These are phyloP conservation scores for Lycocorax pyrrhopterus DNA, from an alignment of 2,113 vertebrate genomes.

Conservation along the genomic window DNA sequence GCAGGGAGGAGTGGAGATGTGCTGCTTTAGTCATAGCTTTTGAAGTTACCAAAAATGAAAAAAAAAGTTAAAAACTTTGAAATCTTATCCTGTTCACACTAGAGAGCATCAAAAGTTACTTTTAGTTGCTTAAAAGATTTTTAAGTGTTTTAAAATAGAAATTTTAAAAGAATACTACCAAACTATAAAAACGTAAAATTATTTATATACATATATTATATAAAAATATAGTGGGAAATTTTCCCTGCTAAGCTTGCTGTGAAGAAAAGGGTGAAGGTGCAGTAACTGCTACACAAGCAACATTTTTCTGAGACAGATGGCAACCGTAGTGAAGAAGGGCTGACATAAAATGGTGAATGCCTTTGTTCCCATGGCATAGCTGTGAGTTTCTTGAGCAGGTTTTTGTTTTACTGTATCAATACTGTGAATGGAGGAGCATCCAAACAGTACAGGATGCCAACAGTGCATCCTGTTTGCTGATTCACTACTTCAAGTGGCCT, in stretches of 20 bases:
- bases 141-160: constrained; percentile 69
- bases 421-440: constrained; percentile 71
- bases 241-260: constrained; percentile 67
- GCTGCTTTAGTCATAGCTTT: constrained; percentile 73
- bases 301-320: constrained; percentile 44
- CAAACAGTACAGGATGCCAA: neutral
- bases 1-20: neutral
- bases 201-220: constrained; percentile 72
- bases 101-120: constrained; percentile 67
- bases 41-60: constrained; percentile 69
- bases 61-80: constrained; percentile 27
- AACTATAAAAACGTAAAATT: constrained; percentile 66
- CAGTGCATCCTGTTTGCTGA: neutral
- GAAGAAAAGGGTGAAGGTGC: constrained; percentile 64
- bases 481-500: constrained; percentile 38
- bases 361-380: neutral
- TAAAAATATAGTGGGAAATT: constrained; percentile 66
- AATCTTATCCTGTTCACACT: constrained; percentile 57
- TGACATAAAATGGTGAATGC: constrained; percentile 6
- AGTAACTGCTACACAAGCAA: constrained; percentile 59
- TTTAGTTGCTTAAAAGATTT: constrained; percentile 70
- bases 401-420: constrained; percentile 54
- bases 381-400: constrained; percentile 18
- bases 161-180: constrained; percentile 72
- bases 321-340: constrained; percentile 20